phyloP scores from a whole-genome alignment of 2,797 vertebrate species.

The Polyboroides typus region DNA sequence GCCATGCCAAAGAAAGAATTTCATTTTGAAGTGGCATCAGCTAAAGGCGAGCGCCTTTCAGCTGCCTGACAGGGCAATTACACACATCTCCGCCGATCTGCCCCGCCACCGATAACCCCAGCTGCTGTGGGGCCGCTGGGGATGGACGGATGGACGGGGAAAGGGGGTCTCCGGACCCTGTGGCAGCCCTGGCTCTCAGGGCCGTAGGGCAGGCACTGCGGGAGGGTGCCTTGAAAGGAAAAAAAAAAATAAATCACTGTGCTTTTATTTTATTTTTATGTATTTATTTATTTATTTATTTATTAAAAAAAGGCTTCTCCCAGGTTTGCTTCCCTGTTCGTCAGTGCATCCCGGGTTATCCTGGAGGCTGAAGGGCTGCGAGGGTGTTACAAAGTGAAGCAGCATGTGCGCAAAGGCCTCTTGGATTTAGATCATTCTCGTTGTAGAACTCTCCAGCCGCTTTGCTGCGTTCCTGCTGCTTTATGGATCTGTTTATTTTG shows the following conservation, averaged over 20 bases:
- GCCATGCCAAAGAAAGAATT: constrained; percentile 84
- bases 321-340: neutral
- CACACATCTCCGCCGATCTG: constrained; percentile 76
- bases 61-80: constrained; percentile 86
- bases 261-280: neutral
- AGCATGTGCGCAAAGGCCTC: neutral
- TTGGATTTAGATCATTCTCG: neutral
- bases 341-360: rapidly evolving
- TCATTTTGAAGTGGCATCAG: constrained; percentile 89
- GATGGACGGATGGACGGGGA: neutral
- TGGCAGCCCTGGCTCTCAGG: neutral
- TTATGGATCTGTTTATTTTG: constrained; percentile 5
- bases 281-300: neutral
- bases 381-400: neutral
- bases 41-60: constrained; percentile 75
- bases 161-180: neutral
- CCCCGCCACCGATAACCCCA: constrained; percentile 73
- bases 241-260: neutral
- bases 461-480: neutral
- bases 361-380: neutral
- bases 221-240: neutral
- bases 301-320: neutral
- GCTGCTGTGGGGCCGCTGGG: neutral
- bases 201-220: neutral
- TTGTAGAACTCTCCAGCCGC: neutral